A percentile compares a stretch with the other conserved stretches of the same genome.
Evolutionary conservation across 2,888 invertebrate species (phyloP).

Genomic region (Lepidocyrtoides sp.): DNA sequence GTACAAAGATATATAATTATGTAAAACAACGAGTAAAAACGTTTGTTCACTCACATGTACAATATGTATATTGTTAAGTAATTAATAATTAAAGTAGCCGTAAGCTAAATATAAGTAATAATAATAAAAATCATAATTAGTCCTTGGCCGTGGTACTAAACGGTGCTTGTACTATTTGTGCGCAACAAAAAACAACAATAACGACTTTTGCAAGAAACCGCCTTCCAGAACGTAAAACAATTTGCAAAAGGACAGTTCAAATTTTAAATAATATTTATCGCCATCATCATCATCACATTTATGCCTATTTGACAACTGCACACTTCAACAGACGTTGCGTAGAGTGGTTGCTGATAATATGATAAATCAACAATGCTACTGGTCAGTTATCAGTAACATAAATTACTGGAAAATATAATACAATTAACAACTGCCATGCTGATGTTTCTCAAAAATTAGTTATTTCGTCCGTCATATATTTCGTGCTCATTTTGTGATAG

Average conservation of each 20-base stretch:
- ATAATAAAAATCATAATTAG: neutral
- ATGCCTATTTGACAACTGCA: neutral
- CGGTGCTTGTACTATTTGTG: slow-evolving; percentile 21
- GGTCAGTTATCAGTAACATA: too few species aligned
- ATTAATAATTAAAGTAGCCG: neutral
- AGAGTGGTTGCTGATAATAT: too few species aligned
- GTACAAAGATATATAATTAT: neutral
- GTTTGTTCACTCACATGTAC: neutral
- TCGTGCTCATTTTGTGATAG: too few species aligned
- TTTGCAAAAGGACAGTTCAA: neutral
- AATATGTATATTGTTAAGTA: neutral
- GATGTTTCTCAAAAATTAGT: too few species aligned
- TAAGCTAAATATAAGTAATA: neutral
- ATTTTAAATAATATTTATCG: too few species aligned
- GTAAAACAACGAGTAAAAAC: neutral
- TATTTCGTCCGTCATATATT: too few species aligned
- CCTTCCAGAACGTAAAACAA: slow-evolving; percentile 4
- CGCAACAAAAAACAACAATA: neutral
- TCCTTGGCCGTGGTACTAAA: slow-evolving; percentile 16
- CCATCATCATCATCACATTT: too few species aligned
- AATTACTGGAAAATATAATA: too few species aligned
- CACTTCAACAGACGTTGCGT: too few species aligned
- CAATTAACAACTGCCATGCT: too few species aligned
- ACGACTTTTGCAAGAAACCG: neutral
- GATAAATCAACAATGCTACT: neutral